Conservation (phyloP, 2,113 vertebrate species). For the Brevimyrus niger region DNA sequence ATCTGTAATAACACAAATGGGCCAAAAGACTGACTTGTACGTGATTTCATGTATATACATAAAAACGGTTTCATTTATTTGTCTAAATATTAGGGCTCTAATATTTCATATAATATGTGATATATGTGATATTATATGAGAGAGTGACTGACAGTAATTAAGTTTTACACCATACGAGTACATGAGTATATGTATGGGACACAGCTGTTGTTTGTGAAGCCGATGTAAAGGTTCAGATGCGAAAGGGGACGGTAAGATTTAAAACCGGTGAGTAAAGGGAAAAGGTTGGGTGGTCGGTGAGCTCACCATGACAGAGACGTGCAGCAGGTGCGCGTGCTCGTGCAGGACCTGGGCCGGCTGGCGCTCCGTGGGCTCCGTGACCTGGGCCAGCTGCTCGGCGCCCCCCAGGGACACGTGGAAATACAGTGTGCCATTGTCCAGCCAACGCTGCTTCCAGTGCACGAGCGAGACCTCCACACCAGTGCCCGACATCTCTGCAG, state of each 20-base stretch:
- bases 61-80: background rate
- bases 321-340: conserved; percentile 91
- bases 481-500: conserved; percentile 89
- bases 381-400: conserved; percentile 67
- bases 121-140: background rate
- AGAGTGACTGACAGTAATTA: background rate
- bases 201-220: background rate
- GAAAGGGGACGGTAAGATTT: background rate
- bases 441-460: conserved; percentile 98
- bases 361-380: conserved; percentile 73
- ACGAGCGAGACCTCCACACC: conserved; percentile 86
- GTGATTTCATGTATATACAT: no score
- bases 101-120: background rate
- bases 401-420: conserved; percentile 90
- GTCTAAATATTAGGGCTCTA: background rate
- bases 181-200: background rate
- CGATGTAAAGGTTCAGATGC: background rate
- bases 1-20: background rate
- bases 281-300: background rate
- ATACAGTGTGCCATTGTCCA: conserved; percentile 93
- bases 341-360: conserved; percentile 81
- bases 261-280: background rate
- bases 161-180: background rate
- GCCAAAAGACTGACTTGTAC: background rate
- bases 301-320: conserved; percentile 96